phyloP scores from a whole-genome alignment of 2,113 vertebrate species.

The Seriola dumerili region DNA sequence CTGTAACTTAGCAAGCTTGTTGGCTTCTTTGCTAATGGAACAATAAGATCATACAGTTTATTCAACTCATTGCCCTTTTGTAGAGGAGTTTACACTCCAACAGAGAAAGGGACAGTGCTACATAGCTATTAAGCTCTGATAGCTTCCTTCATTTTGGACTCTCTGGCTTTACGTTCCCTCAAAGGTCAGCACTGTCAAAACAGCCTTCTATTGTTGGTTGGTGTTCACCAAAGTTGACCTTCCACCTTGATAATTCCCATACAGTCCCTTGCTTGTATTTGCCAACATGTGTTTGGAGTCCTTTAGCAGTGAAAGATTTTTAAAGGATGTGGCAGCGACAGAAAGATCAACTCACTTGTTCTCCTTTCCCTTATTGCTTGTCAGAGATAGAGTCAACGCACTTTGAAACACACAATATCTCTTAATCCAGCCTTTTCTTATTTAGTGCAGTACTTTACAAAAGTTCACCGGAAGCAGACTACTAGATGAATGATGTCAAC shows the following conservation, averaged over 20 bases:
- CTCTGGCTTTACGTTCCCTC: too few relatives aligned
- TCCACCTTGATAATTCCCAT: background rate
- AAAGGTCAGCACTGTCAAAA: too few relatives aligned
- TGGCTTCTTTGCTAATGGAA: background rate
- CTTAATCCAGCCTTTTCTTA: conserved; percentile 39
- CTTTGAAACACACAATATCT: conserved; percentile 55
- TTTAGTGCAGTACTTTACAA: conserved; percentile 26
- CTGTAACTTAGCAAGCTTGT: background rate
- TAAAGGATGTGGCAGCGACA: background rate
- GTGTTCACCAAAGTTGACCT: background rate
- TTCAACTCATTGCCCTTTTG: background rate
- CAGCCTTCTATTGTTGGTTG: too few relatives aligned
- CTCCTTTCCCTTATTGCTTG: background rate
- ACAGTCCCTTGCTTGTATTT: conserved; percentile 22
- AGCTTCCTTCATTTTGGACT: background rate
- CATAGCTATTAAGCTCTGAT: background rate
- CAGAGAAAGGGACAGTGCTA: background rate
- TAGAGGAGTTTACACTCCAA: background rate
- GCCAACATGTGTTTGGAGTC: background rate
- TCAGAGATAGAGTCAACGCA: conserved; percentile 46
- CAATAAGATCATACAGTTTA: background rate
- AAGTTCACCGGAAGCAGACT: conserved; percentile 5
- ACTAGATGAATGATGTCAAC: conserved; percentile 30
- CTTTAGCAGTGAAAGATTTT: background rate
- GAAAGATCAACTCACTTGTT: conserved; percentile 8